phyloP scores from a whole-genome alignment of 1,140 invertebrate species.

The silkworm (Bombyx mori) region DNA sequence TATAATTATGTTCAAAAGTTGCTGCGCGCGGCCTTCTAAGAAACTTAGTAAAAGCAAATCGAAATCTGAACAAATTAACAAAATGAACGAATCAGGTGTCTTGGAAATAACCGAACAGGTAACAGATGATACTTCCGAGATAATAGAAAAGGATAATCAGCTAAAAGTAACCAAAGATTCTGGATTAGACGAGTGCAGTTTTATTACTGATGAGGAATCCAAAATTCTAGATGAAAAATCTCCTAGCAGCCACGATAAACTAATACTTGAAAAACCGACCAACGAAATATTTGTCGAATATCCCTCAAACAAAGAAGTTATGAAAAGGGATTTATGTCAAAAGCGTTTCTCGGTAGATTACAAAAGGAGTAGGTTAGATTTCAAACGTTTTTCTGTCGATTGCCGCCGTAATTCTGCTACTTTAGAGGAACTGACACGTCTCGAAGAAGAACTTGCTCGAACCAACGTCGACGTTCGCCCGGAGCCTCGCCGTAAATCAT shows the following conservation, averaged over 20 bases:
- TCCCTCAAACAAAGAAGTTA: slow-evolving; percentile 37
- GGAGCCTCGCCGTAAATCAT: slow-evolving; percentile 53
- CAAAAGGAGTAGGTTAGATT: slow-evolving; percentile 47
- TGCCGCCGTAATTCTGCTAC: slow-evolving; percentile 49
- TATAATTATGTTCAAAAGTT: slow-evolving; percentile 71
- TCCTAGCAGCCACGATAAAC: slow-evolving; percentile 16
- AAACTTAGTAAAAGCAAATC: slow-evolving; percentile 63
- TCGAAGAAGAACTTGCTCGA: slow-evolving; percentile 52
- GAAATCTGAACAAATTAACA: slow-evolving; percentile 47
- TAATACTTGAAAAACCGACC: slow-evolving; percentile 25
- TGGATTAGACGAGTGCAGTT: neutral
- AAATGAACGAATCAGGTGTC: slow-evolving; percentile 17
- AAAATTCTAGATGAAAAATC: slow-evolving; percentile 9
- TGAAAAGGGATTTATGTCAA: slow-evolving; percentile 41
- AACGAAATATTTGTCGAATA: slow-evolving; percentile 31
- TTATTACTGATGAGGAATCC: slow-evolving; percentile 4
- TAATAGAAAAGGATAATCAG: slow-evolving; percentile 18
- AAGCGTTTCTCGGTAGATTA: slow-evolving; percentile 59
- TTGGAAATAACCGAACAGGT: slow-evolving; percentile 17
- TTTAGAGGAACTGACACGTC: slow-evolving; percentile 47
- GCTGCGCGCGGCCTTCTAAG: slow-evolving; percentile 65
- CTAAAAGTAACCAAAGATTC: slow-evolving; percentile 2
- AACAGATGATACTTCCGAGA: neutral
- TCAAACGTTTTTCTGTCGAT: slow-evolving; percentile 58
- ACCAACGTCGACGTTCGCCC: slow-evolving; percentile 52